A percentile compares a stretch with the other conserved stretches of the same genome.
phyloP scores from a whole-genome alignment of 2,113 vertebrate species.

The Oostethus manadensis region DNA sequence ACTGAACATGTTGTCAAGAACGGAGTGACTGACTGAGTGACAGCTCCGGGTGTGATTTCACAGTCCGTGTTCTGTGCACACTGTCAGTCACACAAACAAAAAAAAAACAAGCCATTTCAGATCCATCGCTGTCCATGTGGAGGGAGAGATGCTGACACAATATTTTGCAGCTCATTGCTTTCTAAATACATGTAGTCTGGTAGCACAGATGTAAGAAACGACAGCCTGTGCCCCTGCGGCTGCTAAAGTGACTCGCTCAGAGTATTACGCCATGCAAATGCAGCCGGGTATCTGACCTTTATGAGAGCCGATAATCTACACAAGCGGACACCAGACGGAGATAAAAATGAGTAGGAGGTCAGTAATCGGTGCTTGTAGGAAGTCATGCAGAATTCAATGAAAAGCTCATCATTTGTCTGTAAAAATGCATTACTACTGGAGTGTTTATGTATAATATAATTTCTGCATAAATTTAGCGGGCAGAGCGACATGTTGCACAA shows the following conservation, averaged over 20 bases:
- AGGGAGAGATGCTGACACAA: no score
- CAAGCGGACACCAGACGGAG: not conserved
- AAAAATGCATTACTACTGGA: not conserved
- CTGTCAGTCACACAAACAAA: not conserved
- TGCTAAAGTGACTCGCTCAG: conserved; percentile 27
- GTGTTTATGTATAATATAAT: not conserved
- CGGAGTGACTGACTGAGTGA: conserved; percentile 3
- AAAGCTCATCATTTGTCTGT: conserved; percentile 7
- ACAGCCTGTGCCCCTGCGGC: conserved; percentile 11
- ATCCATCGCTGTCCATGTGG: not conserved
- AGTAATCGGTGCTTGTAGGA: conserved; percentile 9
- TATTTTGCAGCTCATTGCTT: no score
- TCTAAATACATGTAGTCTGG: no score
- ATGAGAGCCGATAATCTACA: conserved; percentile 15
- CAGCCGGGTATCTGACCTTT: conserved; percentile 39
- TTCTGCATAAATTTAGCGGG: no score
- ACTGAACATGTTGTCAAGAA: not conserved
- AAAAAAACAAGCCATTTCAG: conserved; percentile 6
- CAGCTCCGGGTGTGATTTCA: conserved; percentile 4
- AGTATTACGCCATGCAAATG: conserved; percentile 26
- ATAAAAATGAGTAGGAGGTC: conserved; percentile 26
- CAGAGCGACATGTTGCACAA: not conserved
- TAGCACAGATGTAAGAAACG: conserved; percentile 19
- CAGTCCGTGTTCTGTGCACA: conserved; percentile 31
- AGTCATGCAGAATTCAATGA: conserved; percentile 1